Evolutionary conservation across 2,888 invertebrate genomes (phyloP), one percentile per base, ranked within the genome.

Genomic region (Neoaliturus tenellus): DNA sequence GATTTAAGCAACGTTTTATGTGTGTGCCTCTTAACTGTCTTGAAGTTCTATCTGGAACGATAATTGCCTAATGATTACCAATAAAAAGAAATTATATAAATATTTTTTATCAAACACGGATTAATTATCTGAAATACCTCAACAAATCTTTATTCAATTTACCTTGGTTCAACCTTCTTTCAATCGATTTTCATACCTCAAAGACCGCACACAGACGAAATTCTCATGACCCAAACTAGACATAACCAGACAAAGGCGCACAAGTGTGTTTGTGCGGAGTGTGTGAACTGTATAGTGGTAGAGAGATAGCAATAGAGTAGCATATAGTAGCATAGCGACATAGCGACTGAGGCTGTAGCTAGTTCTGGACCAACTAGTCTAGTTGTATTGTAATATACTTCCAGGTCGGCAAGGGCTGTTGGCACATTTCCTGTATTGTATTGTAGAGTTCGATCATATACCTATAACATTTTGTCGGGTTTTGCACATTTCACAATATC

Each of bases 281-380:
- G 58, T 25, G 5, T 2, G 20, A 51, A n/a, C 12, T 14, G n/a
- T 17, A n/a, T 28, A 62, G 62, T 12, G 28, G 12, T 2, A 62
- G 28, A 3, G 25, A 28, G 25, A n/a, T 62, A 62, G 62, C 62
- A 62, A 62, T 62, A 62, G 62, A 14, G 62, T 62, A 62, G 51
- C n/a, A n/a, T n/a, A n/a, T n/a, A 51, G 51, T 51, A 51, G 51
- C 14, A 23, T 51, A 51, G 62, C 62, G 31, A 62, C 31, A 31
- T 62, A 62, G 62, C 20, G 62, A 62, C 62, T 62, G 31, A 62
- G 25, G 28, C 28, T n/a, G 35, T 69, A 69, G 35, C 39, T 69
- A 69, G 39, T 69, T 35, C 39, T 69, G 69, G 69, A 69, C 69
- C 69, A 69, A 35, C 35, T 69, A 69, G 69, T 69, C 20, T 35